Percentiles rank a stretch among this genome's conserved stretches.
These are phyloP conservation scores for Muscidifurax raptorellus DNA, from an alignment of 1,140 invertebrate species.

Conservation along the genomic window DNA sequence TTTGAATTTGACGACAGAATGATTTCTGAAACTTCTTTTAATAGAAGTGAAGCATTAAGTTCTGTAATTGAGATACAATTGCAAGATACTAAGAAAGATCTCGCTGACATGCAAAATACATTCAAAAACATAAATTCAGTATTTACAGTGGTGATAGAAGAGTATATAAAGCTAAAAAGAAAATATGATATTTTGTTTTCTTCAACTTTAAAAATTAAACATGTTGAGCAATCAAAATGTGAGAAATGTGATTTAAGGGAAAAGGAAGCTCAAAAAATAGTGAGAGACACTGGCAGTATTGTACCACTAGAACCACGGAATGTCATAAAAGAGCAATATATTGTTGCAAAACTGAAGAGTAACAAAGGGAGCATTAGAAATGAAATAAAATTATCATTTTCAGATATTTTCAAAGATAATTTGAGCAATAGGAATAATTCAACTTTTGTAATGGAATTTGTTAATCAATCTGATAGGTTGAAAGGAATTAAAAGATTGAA, in stretches of 20 bases:
- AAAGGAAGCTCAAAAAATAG: not conserved
- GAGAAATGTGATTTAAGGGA: not conserved
- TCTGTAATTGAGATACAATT: constrained; percentile 72
- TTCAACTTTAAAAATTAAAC: not conserved
- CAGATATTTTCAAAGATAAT: constrained; percentile 2
- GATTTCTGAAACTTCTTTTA: constrained; percentile 57
- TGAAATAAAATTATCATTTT: constrained; percentile 1
- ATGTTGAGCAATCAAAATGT: not conserved
- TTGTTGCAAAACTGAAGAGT: not conserved
- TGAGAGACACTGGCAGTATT: not conserved
- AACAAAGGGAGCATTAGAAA: not conserved
- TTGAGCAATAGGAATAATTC: not conserved
- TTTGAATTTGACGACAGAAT: constrained; percentile 65
- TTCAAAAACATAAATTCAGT: constrained; percentile 43
- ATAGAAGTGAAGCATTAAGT: constrained; percentile 67
- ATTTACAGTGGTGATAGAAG: constrained; percentile 37
- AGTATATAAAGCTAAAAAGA: constrained; percentile 31
- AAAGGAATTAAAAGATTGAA: constrained; percentile 20
- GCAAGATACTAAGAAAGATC: constrained; percentile 67
- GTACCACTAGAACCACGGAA: not conserved
- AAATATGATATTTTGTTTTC: constrained; percentile 31
- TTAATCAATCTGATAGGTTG: not conserved
- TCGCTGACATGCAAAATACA: constrained; percentile 44
- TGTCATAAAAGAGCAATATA: not conserved
- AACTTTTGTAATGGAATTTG: not conserved